Conservation (phyloP, 1,140 invertebrate species). For the Drosophila ogumai region DNA sequence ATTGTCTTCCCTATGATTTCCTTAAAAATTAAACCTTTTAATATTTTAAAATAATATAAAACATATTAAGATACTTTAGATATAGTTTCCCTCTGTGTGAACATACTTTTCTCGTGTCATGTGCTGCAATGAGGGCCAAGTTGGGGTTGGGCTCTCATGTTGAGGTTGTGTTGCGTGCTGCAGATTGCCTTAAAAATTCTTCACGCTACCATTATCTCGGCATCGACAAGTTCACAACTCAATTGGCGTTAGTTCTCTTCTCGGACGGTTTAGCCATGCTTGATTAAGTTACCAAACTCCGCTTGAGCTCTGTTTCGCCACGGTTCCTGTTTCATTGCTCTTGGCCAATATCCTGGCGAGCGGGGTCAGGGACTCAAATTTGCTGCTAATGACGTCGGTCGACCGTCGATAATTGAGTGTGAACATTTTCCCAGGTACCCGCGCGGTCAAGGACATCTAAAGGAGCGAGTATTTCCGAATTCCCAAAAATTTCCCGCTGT, state of each 20-base stretch:
- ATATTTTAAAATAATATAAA: background rate
- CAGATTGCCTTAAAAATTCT: constrained; percentile 63
- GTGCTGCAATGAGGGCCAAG: constrained; percentile 50
- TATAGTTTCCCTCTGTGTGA: constrained; percentile 15
- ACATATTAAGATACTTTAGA: background rate
- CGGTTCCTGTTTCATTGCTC: constrained; percentile 1
- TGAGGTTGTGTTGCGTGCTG: constrained; percentile 47
- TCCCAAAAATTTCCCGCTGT: constrained; percentile 44
- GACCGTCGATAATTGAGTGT: constrained; percentile 79
- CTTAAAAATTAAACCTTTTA: too few relatives aligned
- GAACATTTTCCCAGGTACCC: constrained; percentile 52
- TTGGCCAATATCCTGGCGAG: constrained; percentile 43
- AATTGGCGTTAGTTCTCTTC: constrained; percentile 49
- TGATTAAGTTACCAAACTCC: constrained; percentile 35
- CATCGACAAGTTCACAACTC: constrained; percentile 52
- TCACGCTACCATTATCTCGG: constrained; percentile 67
- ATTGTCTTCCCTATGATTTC: background rate
- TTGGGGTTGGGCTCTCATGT: constrained; percentile 17
- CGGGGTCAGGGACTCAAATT: constrained; percentile 60
- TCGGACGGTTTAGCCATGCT: constrained; percentile 34
- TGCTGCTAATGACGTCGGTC: constrained; percentile 77
- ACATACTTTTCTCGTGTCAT: constrained; percentile 46
- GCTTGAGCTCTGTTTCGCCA: constrained; percentile 26
- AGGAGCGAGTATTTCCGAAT: constrained; percentile 23
- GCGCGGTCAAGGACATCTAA: constrained; percentile 46